Conservation (phyloP, 2,113 vertebrate species). For the Erythrocercus mccallii region DNA sequence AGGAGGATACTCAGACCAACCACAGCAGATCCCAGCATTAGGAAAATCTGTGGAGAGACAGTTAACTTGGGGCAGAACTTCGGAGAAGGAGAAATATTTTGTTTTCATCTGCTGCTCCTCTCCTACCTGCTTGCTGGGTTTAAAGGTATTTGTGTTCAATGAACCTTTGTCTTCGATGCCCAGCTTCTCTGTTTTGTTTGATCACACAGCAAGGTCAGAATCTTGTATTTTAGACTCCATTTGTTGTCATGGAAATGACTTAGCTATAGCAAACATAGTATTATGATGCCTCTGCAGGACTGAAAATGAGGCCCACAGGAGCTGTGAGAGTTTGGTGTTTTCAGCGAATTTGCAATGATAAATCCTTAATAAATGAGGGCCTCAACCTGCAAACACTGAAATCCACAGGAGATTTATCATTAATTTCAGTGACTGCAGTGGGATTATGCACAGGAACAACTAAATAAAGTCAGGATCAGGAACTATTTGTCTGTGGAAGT, state of each 20-base stretch:
- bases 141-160: background rate
- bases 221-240: constrained; percentile 19
- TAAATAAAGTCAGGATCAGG: background rate
- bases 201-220: constrained; percentile 17
- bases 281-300: constrained; percentile 46
- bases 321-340: constrained; percentile 25
- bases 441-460: constrained; percentile 27
- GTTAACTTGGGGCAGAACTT: background rate
- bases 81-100: background rate
- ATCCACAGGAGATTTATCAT: constrained; percentile 15
- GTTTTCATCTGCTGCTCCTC: background rate
- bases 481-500: background rate
- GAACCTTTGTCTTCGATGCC: background rate
- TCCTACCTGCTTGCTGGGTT: background rate
- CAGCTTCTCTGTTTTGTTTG: background rate
- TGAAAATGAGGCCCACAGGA: constrained; percentile 29
- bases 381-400: background rate
- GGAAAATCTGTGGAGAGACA: background rate
- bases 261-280: background rate
- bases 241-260: constrained; percentile 62
- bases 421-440: background rate
- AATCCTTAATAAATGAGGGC: constrained; percentile 14
- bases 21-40: background rate
- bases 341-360: constrained; percentile 34
- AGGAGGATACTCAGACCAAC: background rate